Percentiles rank a stretch among this genome's conserved stretches.
These are phyloP conservation scores for Crotalus helleri DNA, from an alignment of 2,113 vertebrate genomes.

Conservation along the genomic window DNA sequence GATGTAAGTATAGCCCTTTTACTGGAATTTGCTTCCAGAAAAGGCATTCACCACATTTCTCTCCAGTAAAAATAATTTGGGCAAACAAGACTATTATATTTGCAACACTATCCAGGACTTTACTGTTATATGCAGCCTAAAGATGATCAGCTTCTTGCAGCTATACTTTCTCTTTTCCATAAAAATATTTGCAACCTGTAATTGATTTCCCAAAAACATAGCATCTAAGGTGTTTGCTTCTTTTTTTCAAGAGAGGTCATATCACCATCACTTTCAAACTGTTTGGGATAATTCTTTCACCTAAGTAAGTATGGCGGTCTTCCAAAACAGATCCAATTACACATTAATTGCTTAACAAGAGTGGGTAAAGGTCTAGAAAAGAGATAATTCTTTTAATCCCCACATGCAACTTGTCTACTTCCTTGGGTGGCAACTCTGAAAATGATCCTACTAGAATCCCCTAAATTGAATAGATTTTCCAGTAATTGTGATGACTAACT, in stretches of 20 bases:
- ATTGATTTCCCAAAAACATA: background rate
- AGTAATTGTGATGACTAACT: background rate
- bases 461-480: background rate
- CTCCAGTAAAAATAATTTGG: background rate
- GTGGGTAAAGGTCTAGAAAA: background rate
- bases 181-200: background rate
- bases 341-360: background rate
- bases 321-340: background rate
- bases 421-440: background rate
- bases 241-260: background rate
- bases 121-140: background rate
- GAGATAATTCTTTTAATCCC: background rate
- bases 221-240: background rate
- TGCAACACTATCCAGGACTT: background rate
- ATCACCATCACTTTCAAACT: background rate
- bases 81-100: background rate
- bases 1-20: background rate
- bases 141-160: background rate
- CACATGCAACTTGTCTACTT: background rate
- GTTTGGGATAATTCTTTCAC: background rate
- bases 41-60: background rate
- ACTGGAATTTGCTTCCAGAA: background rate
- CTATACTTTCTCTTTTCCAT: background rate
- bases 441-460: background rate
- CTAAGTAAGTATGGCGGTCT: background rate